Evolutionary conservation across 2,113 vertebrate genomes (phyloP).

Genomic region (Willisornis vidua): DNA sequence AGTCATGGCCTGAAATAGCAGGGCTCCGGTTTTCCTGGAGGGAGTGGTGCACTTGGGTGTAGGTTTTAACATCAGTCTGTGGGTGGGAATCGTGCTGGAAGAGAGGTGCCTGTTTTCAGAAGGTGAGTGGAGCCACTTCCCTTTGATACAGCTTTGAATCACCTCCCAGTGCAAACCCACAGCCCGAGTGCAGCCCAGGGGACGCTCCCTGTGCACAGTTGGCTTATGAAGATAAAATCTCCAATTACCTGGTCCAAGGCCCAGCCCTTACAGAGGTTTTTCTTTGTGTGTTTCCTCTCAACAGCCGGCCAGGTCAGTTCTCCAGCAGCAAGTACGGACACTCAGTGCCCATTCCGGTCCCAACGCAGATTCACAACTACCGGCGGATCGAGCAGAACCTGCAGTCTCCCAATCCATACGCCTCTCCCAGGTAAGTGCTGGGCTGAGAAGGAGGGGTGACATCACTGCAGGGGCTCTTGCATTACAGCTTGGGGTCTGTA

Average conservation of each 20-base stretch:
- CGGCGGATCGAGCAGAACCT: conserved; percentile 91
- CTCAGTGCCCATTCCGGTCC: conserved; percentile 91
- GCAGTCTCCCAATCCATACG: conserved; percentile 78
- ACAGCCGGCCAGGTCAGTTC: conserved; percentile 74
- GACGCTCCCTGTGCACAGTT: not conserved
- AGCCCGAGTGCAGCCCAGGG: not conserved
- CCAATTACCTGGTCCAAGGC: not conserved
- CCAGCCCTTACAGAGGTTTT: not conserved
- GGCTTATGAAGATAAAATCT: not conserved
- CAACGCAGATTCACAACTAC: conserved; percentile 93
- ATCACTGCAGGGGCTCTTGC: not conserved
- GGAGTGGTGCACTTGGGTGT: not conserved
- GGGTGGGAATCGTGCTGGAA: not conserved
- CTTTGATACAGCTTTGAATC: not conserved
- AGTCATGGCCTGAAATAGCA: not conserved
- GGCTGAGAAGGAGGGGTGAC: not conserved
- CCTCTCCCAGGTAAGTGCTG: conserved; percentile 75
- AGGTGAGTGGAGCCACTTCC: not conserved
- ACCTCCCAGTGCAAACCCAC: not conserved
- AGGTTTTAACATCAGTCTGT: not conserved
- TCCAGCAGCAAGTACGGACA: conserved; percentile 77
- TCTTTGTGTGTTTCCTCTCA: not conserved
- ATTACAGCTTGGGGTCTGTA: not conserved
- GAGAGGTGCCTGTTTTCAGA: not conserved
- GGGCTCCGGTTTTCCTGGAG: not conserved